phyloP scores from a whole-genome alignment of 2,888 invertebrate genomes.

The Megamerina dolium region DNA sequence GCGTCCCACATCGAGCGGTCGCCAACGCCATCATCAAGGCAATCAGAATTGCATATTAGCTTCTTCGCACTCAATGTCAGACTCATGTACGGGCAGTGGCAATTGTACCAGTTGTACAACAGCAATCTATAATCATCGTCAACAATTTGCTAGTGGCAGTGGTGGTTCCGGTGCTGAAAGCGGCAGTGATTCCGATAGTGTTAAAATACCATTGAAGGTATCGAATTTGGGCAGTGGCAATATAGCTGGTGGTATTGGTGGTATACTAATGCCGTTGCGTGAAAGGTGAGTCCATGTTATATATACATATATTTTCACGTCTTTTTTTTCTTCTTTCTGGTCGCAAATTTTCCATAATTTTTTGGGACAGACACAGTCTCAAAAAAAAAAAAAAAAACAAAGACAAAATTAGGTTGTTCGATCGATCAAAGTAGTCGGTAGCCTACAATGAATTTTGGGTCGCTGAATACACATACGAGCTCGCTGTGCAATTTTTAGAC shows the following conservation, averaged over 20 bases:
- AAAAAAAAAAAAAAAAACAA: no score
- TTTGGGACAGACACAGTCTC: no score
- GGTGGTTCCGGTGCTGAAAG: constrained; percentile 46
- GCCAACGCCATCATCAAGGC: constrained; percentile 34
- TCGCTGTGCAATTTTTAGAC: no score
- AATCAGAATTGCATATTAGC: constrained; percentile 16
- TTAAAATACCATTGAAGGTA: constrained; percentile 61
- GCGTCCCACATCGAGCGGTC: constrained; percentile 38
- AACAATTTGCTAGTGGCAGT: constrained; percentile 26
- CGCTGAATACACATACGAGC: no score
- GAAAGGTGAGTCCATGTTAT: constrained; percentile 59
- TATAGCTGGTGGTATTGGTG: no score
- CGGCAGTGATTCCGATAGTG: constrained; percentile 71
- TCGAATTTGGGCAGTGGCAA: constrained; percentile 40
- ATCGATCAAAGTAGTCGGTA: no score
- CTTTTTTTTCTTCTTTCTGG: not conserved
- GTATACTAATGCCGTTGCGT: constrained; percentile 50
- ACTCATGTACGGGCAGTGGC: no score
- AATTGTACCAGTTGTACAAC: constrained; percentile 22
- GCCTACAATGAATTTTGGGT: no score
- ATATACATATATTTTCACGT: no score
- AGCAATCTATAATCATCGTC: constrained; percentile 18
- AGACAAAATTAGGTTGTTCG: no score
- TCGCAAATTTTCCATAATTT: no score
- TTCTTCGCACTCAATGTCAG: constrained; percentile 13